A percentile compares a stretch with the other conserved stretches of the same genome.
Evolutionary conservation across 2,797 vertebrate species (phyloP).

Genomic region (Sparus aurata): DNA sequence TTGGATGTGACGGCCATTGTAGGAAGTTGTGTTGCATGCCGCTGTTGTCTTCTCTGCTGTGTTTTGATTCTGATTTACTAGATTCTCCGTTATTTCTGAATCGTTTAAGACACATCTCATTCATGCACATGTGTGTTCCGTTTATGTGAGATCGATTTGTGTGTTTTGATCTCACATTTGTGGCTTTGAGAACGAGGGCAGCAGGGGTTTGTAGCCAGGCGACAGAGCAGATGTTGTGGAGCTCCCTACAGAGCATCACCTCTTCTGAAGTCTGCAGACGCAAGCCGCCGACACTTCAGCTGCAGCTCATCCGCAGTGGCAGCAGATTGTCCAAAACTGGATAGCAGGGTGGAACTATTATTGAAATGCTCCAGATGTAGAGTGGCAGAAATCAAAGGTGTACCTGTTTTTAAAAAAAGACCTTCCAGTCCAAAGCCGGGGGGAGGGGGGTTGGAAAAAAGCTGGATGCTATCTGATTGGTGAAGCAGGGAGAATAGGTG

Average conservation of each 20-base stretch:
- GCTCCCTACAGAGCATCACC: conserved; percentile 37
- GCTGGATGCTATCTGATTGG: conserved; percentile 46
- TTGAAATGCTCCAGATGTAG: conserved; percentile 37
- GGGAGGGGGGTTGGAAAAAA: conserved; percentile 12
- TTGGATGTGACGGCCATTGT: conserved; percentile 66
- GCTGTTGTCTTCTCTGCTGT: conserved; percentile 27
- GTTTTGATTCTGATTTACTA: not conserved
- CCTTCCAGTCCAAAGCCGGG: conserved; percentile 13
- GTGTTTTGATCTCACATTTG: conserved; percentile 4
- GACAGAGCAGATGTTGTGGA: conserved; percentile 50
- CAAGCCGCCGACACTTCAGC: conserved; percentile 21
- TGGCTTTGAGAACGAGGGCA: conserved; percentile 46
- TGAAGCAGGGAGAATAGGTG: conserved; percentile 42
- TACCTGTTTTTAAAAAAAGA: conserved; percentile 55
- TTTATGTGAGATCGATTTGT: conserved; percentile 1
- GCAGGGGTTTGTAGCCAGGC: conserved; percentile 29
- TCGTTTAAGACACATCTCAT: not conserved
- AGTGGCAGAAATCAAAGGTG: conserved; percentile 46
- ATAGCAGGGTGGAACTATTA: conserved; percentile 60
- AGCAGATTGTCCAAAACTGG: conserved; percentile 46
- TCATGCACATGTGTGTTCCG: not conserved
- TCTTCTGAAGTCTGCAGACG: conserved; percentile 41
- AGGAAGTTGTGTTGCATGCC: conserved; percentile 25
- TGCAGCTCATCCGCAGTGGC: conserved; percentile 59
- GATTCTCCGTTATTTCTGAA: conserved; percentile 1